Percentiles rank a stretch among this genome's conserved stretches.
Conservation (phyloP, 2,888 invertebrate species). For the Salpingus planirostris region DNA sequence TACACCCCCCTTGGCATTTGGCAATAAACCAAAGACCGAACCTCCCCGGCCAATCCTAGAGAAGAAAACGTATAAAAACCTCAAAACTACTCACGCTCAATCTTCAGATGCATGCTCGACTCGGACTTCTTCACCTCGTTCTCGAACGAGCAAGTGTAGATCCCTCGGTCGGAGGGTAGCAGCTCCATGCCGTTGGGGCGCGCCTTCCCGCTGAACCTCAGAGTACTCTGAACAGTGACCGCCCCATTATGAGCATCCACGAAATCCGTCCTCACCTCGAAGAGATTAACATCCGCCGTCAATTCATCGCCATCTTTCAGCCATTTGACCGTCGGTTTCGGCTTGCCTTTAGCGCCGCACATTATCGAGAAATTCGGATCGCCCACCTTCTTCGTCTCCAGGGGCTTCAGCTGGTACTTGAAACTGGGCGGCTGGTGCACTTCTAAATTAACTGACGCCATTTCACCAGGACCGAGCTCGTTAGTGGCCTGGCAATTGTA, state of each 20-base stretch:
- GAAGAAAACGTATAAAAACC: too few species aligned
- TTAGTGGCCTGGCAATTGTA: conserved; percentile 88
- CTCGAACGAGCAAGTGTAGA: conserved; percentile 79
- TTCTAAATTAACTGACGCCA: conserved; percentile 73
- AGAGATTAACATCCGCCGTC: conserved; percentile 65
- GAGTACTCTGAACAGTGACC: conserved; percentile 72
- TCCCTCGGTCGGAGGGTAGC: conserved; percentile 75
- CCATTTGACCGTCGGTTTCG: conserved; percentile 77
- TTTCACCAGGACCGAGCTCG: conserved; percentile 78
- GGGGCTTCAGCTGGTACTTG: conserved; percentile 71
- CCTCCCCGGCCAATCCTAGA: too few species aligned
- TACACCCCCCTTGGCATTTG: too few species aligned
- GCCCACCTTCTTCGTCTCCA: conserved; percentile 70
- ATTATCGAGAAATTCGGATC: conserved; percentile 71
- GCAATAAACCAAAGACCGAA: too few species aligned
- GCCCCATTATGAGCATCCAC: conserved; percentile 71
- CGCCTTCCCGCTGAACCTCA: conserved; percentile 71
- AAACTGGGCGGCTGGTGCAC: conserved; percentile 86
- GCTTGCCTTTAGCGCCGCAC: conserved; percentile 84
- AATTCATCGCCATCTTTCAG: conserved; percentile 76
- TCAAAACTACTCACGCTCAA: conserved; percentile 74
- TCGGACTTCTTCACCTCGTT: conserved; percentile 84
- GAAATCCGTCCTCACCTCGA: conserved; percentile 71
- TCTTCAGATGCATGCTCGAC: conserved; percentile 81
- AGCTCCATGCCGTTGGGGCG: conserved; percentile 68